Evolutionary conservation across 1,140 invertebrate genomes (phyloP), one percentile per base, ranked within the genome.

Genomic region (Drosophila tani): DNA sequence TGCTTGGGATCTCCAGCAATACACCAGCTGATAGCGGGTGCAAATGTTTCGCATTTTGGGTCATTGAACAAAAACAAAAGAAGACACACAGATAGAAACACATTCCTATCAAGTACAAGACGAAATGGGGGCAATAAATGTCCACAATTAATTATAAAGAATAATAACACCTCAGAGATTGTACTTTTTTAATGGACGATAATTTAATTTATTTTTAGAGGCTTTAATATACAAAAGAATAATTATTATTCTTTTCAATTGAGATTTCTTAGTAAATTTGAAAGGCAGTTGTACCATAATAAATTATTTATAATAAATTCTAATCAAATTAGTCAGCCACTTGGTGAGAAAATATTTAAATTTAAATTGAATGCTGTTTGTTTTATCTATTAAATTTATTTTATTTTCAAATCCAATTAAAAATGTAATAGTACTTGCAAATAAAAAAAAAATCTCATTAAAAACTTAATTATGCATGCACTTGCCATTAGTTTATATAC

Each of bases 31-130:
- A 71, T 70, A 71, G 69, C 35, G 12, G 46, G 14, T 11, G 8
- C 50, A 46, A 55, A 57, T 55, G 63, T 49, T 70, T 70, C 67
- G 19, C 40, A n/a, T 68, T 49, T 70, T 21, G 43, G 64, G 64
- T 68, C 67, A 55, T 53, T 68, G 64, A 49, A 17, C 43, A 71
- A 47, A 21, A 51, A 17, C 27, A 63, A 45, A 63, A 35, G 19
- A 14, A 5, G 11, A 17, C 27, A 8, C 32, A 32, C 32, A 35
- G 32, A 35, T 35, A 46, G 29, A 21, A 29, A 29, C 27, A 40
- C 21, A 35, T 6, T n/a, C 35, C 19, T 6, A 57, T 43, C 15
- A 14, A n/a, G 11, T 24, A 17, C 14, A 56, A 56, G 35, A 14
- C 7, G 15, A 17, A 45, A 35, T 32, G 3, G 8, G 8, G 8